Evolutionary conservation across 1,140 invertebrate species (phyloP).

Genomic region (Pogonognathellus flavescens): DNA sequence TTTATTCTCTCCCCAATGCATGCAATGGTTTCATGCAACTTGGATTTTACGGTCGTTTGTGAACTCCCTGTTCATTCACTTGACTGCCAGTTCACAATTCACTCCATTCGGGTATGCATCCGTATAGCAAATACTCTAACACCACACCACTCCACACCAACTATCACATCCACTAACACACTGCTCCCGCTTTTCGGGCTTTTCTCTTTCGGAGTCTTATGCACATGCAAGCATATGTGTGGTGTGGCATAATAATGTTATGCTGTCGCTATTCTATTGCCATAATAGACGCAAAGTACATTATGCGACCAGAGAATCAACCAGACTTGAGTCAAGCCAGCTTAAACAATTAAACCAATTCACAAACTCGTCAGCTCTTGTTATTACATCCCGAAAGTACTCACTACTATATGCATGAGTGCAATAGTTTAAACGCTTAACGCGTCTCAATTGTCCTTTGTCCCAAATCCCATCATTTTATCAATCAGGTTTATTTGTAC

Average conservation of each 20-base stretch:
- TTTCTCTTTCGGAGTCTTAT: neutral
- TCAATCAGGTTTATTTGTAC: too few relatives aligned
- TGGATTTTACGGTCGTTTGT: conserved; percentile 48
- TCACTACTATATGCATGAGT: neutral
- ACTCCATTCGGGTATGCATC: conserved; percentile 29
- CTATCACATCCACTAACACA: conserved; percentile 7
- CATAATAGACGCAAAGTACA: neutral
- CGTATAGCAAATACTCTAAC: too few relatives aligned
- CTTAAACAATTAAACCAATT: conserved; percentile 25
- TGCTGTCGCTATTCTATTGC: neutral
- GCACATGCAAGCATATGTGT: neutral
- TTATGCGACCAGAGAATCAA: conserved; percentile 8
- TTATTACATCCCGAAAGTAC: neutral
- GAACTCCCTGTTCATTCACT: conserved; percentile 40
- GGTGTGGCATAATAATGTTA: conserved; percentile 10
- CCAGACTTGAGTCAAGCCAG: neutral
- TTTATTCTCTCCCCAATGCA: conserved; percentile 46
- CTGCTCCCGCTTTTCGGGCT: neutral
- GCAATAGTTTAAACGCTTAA: neutral
- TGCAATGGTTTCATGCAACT: conserved; percentile 41
- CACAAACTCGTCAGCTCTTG: neutral
- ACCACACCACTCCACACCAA: neutral
- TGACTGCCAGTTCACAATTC: neutral
- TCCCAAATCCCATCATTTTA: neutral
- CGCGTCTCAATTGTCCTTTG: neutral